phyloP scores from a whole-genome alignment of 2,888 invertebrate genomes.

The Danaus chrysippus region DNA sequence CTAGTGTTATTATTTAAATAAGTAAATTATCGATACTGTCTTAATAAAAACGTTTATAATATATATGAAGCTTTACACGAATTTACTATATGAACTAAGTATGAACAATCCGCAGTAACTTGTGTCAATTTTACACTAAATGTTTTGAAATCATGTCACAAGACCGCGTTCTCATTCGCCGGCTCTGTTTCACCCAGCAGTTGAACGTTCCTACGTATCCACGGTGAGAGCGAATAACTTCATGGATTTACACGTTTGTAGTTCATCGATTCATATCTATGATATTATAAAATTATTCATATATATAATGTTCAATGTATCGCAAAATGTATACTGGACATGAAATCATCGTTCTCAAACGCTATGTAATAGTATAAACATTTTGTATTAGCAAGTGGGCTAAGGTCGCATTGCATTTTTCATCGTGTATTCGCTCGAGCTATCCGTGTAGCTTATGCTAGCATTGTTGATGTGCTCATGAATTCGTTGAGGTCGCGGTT shows the following conservation, averaged over 20 bases:
- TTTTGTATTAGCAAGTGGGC: slow-evolving; percentile 55
- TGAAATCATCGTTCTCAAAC: slow-evolving; percentile 13
- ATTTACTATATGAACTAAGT: slow-evolving; percentile 9
- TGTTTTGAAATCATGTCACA: slow-evolving; percentile 46
- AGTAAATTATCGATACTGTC: slow-evolving; percentile 7
- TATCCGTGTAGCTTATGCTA: slow-evolving; percentile 29
- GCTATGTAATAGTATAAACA: slow-evolving; percentile 31
- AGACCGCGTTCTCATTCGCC: slow-evolving; percentile 31
- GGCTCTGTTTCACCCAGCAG: slow-evolving; percentile 38
- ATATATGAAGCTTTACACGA: slow-evolving; percentile 9
- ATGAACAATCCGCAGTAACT: slow-evolving; percentile 25
- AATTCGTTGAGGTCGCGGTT: slow-evolving; percentile 25
- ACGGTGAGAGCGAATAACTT: slow-evolving; percentile 2
- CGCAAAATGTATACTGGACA: slow-evolving; percentile 11
- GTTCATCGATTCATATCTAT: neutral
- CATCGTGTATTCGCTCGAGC: slow-evolving; percentile 39
- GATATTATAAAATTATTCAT: neutral
- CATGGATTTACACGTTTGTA: neutral
- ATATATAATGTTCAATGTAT: slow-evolving; percentile 20
- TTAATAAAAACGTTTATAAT: neutral
- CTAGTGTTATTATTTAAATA: slow-evolving; percentile 5
- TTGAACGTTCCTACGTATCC: slow-evolving; percentile 26
- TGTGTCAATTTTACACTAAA: slow-evolving; percentile 29
- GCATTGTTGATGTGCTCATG: slow-evolving; percentile 28
- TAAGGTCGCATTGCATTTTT: slow-evolving; percentile 71